A percentile compares a stretch with the other conserved stretches of the same genome.
These are phyloP conservation scores for Toxotes jaculatrix DNA, from an alignment of 2,113 vertebrate genomes.

Conservation along the genomic window DNA sequence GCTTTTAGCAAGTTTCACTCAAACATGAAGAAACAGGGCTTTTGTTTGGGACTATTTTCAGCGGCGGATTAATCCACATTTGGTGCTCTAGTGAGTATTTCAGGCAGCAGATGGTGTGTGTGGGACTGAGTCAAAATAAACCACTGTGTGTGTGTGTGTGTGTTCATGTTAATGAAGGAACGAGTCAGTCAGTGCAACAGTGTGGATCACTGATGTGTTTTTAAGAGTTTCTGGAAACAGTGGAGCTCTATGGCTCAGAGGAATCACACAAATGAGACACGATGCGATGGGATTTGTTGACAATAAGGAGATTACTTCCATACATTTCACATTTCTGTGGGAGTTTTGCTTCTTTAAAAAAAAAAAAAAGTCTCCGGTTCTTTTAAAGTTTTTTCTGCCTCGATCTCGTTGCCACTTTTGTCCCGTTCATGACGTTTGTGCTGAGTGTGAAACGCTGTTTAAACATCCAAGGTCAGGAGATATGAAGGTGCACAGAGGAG, in stretches of 20 bases:
- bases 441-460: constrained; percentile 10
- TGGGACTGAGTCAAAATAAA: not conserved
- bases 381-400: not conserved
- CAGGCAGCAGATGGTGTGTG: not conserved
- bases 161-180: not conserved
- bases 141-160: not conserved
- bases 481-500: constrained; percentile 19
- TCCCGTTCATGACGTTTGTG: not conserved
- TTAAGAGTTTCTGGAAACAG: not conserved
- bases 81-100: not conserved
- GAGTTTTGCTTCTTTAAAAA: no score
- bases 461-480: constrained; percentile 50
- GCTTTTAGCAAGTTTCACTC: not conserved
- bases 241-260: not conserved
- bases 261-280: not conserved
- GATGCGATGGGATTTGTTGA: not conserved
- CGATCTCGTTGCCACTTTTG: not conserved
- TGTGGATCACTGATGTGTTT: not conserved
- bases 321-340: not conserved
- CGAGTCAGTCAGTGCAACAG: not conserved
- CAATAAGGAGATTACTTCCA: not conserved
- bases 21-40: not conserved
- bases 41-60: constrained; percentile 22
- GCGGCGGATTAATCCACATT: not conserved
- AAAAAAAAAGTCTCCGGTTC: not conserved